phyloP scores from a whole-genome alignment of 2,888 invertebrate genomes.

The Morpho deidamia region DNA sequence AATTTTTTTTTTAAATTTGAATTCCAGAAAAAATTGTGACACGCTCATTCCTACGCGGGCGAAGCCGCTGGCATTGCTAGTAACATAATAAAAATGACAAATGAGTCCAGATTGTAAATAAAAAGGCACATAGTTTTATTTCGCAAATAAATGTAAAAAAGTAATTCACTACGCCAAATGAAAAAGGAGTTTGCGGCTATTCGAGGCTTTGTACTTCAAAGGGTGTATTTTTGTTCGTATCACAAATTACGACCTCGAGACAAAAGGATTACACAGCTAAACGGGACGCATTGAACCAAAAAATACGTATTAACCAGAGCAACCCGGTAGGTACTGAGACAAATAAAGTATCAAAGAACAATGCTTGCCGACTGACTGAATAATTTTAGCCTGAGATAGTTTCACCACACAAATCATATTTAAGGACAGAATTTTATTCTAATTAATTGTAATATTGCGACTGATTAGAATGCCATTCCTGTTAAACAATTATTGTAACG shows the following conservation, averaged over 20 bases:
- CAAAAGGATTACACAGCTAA: constrained; percentile 55
- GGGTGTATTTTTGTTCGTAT: constrained; percentile 49
- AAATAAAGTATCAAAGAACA: constrained; percentile 76
- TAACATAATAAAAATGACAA: too few species aligned
- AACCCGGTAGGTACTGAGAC: constrained; percentile 40
- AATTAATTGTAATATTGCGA: background rate
- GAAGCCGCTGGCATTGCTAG: too few species aligned
- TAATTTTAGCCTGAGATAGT: constrained; percentile 65
- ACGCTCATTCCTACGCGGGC: too few species aligned
- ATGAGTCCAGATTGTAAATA: too few species aligned
- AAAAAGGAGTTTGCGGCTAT: constrained; percentile 12
- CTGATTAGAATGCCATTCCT: too few species aligned
- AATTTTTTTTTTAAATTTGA: too few species aligned
- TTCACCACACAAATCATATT: background rate
- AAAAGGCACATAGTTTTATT: too few species aligned
- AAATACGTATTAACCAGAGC: constrained; percentile 39
- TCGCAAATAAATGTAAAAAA: background rate
- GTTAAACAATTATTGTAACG: too few species aligned
- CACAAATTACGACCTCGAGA: constrained; percentile 55
- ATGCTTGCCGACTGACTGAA: constrained; percentile 67
- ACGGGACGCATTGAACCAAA: constrained; percentile 60
- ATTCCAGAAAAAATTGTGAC: too few species aligned
- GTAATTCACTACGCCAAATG: background rate
- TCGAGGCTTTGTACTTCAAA: constrained; percentile 40
- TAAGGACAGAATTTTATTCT: background rate